phyloP scores from a whole-genome alignment of 2,113 vertebrate genomes.

The Chascanopsetta lugubris region DNA sequence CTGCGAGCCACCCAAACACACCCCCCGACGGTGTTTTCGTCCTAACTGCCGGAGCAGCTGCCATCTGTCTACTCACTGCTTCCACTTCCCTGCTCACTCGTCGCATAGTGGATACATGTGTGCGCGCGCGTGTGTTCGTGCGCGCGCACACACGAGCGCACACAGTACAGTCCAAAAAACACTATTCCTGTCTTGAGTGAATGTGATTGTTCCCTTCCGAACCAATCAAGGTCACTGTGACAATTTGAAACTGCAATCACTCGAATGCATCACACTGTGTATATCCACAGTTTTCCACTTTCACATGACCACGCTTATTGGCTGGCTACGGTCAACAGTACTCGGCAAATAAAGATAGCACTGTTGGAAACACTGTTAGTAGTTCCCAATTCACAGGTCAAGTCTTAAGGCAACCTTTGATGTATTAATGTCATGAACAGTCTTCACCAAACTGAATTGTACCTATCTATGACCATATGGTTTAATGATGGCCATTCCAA shows the following conservation, averaged over 20 bases:
- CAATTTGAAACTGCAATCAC: background rate
- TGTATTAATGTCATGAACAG: too few species aligned
- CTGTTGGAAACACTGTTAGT: too few species aligned
- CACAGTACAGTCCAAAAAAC: background rate
- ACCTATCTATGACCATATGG: too few species aligned
- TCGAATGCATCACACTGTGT: background rate
- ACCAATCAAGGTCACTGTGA: background rate
- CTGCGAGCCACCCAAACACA: conserved; percentile 39
- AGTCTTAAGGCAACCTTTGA: too few species aligned
- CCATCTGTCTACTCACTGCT: conserved; percentile 21
- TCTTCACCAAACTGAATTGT: too few species aligned
- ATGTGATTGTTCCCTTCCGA: background rate
- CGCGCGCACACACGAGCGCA: background rate
- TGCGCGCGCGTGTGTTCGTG: background rate
- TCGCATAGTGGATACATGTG: background rate
- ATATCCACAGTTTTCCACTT: background rate
- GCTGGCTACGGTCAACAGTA: background rate
- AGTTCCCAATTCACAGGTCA: too few species aligned
- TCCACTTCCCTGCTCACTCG: conserved; percentile 15
- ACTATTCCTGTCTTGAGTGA: background rate
- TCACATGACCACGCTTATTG: background rate
- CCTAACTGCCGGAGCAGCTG: conserved; percentile 31
- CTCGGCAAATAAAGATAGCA: background rate
- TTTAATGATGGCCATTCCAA: too few species aligned
- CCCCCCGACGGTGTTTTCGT: conserved; percentile 40